phyloP scores from a whole-genome alignment of 1,140 invertebrate species.

The Drosophila subpulchrella region DNA sequence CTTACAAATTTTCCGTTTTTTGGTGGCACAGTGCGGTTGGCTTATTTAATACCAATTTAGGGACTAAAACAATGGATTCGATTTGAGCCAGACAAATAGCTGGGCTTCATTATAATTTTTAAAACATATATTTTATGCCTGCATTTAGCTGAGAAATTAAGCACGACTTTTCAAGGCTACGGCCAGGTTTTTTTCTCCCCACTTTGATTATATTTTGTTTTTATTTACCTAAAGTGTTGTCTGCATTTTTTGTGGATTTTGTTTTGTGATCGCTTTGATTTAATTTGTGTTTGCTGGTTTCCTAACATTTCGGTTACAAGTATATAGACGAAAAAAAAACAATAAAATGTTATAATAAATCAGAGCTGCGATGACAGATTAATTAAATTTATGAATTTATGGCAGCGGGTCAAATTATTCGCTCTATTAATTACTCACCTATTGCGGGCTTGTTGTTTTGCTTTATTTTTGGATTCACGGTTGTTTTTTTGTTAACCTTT shows the following conservation, averaged over 20 bases:
- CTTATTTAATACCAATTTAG: constrained; percentile 6
- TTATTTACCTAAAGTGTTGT: constrained; percentile 53
- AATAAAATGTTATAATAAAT: constrained; percentile 65
- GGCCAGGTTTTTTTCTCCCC: constrained; percentile 23
- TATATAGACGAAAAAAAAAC: constrained; percentile 15
- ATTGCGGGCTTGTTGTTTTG: constrained; percentile 23
- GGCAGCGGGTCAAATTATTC: constrained; percentile 22
- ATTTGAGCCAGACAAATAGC: constrained; percentile 3
- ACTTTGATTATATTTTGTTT: constrained; percentile 45
- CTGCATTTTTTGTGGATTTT: constrained; percentile 60
- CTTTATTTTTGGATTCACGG: constrained; percentile 4
- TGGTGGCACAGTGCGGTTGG: background rate
- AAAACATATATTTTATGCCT: constrained; percentile 77
- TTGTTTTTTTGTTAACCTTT: constrained; percentile 27
- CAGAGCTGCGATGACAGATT: constrained; percentile 43
- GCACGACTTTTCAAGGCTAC: constrained; percentile 77
- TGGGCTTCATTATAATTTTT: constrained; percentile 75
- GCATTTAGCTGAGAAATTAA: constrained; percentile 78
- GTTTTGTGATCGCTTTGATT: constrained; percentile 63
- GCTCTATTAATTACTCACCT: constrained; percentile 66
- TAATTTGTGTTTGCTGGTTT: constrained; percentile 59
- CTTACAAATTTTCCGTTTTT: background rate
- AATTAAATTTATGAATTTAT: constrained; percentile 58
- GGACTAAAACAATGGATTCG: constrained; percentile 23
- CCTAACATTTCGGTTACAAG: constrained; percentile 42